Base-by-base conservation (phyloP, 2,797 vertebrate species). In the Sebastes vulpes region DNA sequence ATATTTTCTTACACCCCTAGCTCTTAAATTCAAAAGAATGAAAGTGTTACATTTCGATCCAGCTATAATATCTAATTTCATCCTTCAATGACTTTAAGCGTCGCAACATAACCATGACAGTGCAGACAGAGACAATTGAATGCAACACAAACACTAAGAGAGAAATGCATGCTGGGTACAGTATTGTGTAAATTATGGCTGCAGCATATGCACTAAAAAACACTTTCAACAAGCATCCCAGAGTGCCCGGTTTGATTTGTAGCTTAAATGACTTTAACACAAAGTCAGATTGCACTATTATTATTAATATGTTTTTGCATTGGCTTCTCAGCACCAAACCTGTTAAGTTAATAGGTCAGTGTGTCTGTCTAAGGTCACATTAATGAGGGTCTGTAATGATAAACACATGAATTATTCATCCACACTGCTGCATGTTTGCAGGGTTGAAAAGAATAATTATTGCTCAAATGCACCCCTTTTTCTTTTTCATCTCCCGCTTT, bases 381-480 rank as follows among this genome's bases (percentile, higher is more conserved):
- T 76, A 92, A 88, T 70, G 82, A 86, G 82, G 60, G 23, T 72
- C 48, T 67, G 21, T 69, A 23, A 79, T 74, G 77, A 88, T 65
- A 72, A 89, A 84, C 80, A 84, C 60, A 83, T 89, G 35, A 84
- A 91, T 92, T 81, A 93, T 92, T 89, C 70, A 94, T 64, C 54
- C 23, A n/a, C 11, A 3, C 60, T 12, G 26, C 70, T 67, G 64
- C 72, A 72, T 72, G 63, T 84, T 79, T 73, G 63, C 10, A 32
- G 9, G 48, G 20, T 52, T 74, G 23, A 53, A 70, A 77, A 72
- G 29, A 82, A 79, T 84, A 82, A 81, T 85, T 77, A 58, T 48
- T 18, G 29, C 53, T 38, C n/a, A 85, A 59, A 71, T 28, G 16
- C 42, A 29, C 6, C 5, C 20, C 14, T 59, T 53, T 71, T 32